These are phyloP conservation scores for Halichoerus grypus DNA, from an alignment of 2,113 vertebrate species.

Conservation along the genomic window DNA sequence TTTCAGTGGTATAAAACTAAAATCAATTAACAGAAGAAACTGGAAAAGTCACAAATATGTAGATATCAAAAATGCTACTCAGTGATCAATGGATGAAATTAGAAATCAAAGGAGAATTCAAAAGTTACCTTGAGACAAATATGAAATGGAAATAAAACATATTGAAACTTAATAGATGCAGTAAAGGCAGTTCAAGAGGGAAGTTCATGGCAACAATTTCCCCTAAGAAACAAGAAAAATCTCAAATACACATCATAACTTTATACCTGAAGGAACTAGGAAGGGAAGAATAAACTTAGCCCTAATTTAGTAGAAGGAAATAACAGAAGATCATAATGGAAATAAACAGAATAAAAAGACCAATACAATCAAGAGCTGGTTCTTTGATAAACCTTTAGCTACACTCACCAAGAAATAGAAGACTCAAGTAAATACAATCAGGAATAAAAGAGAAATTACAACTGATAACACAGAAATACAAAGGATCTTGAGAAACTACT, in stretches of 20 bases:
- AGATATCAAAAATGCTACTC: background rate
- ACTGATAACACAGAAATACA: background rate
- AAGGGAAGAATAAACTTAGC: background rate
- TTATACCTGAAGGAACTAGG: background rate
- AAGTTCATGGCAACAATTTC: background rate
- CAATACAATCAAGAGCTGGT: background rate
- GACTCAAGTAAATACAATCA: background rate
- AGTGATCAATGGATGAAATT: background rate
- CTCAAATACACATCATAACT: background rate
- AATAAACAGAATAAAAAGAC: background rate
- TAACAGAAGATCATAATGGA: background rate
- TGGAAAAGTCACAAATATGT: background rate
- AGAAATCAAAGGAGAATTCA: background rate
- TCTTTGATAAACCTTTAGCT: background rate
- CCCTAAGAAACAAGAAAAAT: background rate
- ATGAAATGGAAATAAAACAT: background rate
- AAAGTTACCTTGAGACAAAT: background rate
- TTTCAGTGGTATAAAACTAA: background rate
- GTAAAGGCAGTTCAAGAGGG: background rate
- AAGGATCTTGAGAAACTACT: background rate
- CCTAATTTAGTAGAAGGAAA: background rate
- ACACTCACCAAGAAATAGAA: background rate
- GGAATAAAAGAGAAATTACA: background rate
- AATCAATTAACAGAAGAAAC: background rate
- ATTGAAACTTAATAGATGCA: background rate